A percentile compares a stretch with the other conserved stretches of the same genome.
phyloP scores from a whole-genome alignment of 2,797 vertebrate genomes.

The Nyctibius grandis region DNA sequence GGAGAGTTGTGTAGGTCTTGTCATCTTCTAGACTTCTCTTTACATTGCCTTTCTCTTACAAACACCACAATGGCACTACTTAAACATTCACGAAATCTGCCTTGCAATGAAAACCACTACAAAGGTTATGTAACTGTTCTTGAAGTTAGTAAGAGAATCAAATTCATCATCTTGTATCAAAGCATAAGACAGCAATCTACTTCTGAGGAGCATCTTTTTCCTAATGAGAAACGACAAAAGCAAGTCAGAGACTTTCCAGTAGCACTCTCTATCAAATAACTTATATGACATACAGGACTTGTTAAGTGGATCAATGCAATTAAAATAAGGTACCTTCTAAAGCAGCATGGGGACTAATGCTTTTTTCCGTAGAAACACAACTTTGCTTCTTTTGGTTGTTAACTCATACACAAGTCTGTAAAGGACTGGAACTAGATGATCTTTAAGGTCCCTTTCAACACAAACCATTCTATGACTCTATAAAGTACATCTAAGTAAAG shows the following conservation, averaged over 20 bases:
- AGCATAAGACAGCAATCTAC: neutral
- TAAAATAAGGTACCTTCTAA: neutral
- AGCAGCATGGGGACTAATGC: neutral
- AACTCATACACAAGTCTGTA: neutral
- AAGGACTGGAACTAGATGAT: no score
- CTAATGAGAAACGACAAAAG: neutral
- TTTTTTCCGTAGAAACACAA: neutral
- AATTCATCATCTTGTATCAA: neutral
- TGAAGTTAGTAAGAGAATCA: neutral
- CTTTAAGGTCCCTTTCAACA: no score
- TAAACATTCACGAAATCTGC: neutral
- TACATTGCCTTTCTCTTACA: neutral
- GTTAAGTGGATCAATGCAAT: neutral
- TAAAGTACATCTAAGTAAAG: neutral
- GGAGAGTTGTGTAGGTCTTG: neutral
- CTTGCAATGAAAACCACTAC: neutral
- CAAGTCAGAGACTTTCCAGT: neutral
- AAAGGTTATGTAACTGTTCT: neutral
- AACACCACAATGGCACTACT: neutral
- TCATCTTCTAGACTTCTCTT: neutral
- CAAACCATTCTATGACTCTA: no score
- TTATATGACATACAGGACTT: neutral
- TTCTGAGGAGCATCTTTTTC: neutral
- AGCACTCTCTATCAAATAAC: neutral
- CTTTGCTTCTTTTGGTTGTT: neutral